phyloP scores from a whole-genome alignment of 2,888 invertebrate species.

The Tortricodes alternella region DNA sequence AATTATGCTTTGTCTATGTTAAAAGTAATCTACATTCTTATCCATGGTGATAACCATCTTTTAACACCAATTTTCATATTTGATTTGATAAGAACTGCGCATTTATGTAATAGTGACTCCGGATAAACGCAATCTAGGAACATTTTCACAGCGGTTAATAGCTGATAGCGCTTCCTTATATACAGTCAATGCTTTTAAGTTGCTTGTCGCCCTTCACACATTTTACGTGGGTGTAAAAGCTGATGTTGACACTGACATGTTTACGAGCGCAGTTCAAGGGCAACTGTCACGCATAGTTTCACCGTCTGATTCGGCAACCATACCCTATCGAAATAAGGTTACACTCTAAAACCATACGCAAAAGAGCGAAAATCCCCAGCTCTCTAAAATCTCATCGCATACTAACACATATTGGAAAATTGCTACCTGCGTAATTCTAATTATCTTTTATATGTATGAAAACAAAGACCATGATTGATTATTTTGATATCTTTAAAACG shows the following conservation, averaged over 20 bases:
- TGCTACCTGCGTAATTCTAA: neutral
- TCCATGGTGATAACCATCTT: too few species aligned
- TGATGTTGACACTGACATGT: conserved; percentile 24
- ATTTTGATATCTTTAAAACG: too few species aligned
- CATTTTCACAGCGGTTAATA: neutral
- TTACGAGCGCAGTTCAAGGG: conserved; percentile 37
- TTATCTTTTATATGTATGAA: too few species aligned
- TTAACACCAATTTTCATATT: too few species aligned
- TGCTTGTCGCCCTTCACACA: conserved; percentile 2
- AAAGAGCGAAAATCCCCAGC: neutral
- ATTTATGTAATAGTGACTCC: too few species aligned
- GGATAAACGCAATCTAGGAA: too few species aligned
- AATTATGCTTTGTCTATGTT: too few species aligned
- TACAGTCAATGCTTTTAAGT: conserved; percentile 15
- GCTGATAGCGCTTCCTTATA: conserved; percentile 1
- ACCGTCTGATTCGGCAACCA: conserved; percentile 4
- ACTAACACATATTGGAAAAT: neutral
- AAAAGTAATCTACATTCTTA: too few species aligned
- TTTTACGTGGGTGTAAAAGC: conserved; percentile 19
- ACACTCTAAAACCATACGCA: neutral
- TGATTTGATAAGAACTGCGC: too few species aligned
- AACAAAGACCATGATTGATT: too few species aligned
- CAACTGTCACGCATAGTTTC: conserved; percentile 22
- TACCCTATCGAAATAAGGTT: neutral
- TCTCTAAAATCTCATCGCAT: neutral